Evolutionary conservation across 2,113 vertebrate genomes (phyloP).

Genomic region (Tyto alba): DNA sequence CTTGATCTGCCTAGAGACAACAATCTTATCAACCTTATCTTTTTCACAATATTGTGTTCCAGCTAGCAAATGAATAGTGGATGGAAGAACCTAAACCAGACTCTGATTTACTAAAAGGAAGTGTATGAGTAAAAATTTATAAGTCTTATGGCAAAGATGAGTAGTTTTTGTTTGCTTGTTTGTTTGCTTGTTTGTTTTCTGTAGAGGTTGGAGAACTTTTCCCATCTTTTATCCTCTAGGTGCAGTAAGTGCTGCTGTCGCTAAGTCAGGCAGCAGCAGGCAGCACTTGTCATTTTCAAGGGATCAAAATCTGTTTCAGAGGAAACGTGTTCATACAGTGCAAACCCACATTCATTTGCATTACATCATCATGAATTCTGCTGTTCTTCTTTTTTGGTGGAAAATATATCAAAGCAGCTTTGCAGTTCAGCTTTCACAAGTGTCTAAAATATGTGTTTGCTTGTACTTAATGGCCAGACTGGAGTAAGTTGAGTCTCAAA

Average conservation of each 20-base stretch:
- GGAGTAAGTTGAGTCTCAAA: background rate
- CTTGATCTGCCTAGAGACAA: background rate
- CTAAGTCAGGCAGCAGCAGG: background rate
- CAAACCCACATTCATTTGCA: conserved; percentile 18
- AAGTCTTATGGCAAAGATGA: background rate
- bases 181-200: background rate
- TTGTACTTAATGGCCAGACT: background rate
- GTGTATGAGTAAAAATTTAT: background rate
- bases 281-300: background rate
- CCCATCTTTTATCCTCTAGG: background rate
- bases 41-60: background rate
- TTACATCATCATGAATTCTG: background rate
- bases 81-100: background rate
- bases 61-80: background rate
- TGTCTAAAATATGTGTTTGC: background rate
- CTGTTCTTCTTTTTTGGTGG: background rate
- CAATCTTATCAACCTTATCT: background rate
- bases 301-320: background rate
- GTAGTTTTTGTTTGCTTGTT: too few species aligned
- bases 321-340: background rate
- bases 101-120: background rate
- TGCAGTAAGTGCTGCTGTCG: background rate
- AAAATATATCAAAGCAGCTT: background rate
- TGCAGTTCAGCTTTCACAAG: background rate
- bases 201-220: background rate